Percentiles rank a stretch among this genome's conserved stretches.
Conservation (phyloP, 2,888 invertebrate species). For the Zonitis immaculata region DNA sequence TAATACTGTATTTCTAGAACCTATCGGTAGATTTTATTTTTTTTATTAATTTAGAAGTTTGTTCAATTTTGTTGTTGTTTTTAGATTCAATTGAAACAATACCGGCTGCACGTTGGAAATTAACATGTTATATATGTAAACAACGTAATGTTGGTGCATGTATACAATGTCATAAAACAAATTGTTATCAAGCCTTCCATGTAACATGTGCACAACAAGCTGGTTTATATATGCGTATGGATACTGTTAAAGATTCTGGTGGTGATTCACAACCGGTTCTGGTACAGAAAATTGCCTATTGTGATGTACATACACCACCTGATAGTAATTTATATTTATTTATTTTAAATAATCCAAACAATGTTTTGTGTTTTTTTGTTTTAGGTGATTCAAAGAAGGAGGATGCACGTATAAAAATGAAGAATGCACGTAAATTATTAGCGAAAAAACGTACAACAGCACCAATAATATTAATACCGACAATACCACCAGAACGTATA, state of each 20-base stretch:
- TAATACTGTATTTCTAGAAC: conserved; percentile 96
- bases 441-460: conserved; percentile 86
- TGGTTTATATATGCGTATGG: conserved; percentile 93
- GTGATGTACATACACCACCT: conserved; percentile 87
- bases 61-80: background rate
- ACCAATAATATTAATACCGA: conserved; percentile 90
- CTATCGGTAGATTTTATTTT: conserved; percentile 65
- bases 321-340: conserved; percentile 39
- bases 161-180: conserved; percentile 95
- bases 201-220: conserved; percentile 99
- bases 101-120: conserved; percentile 90
- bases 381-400: conserved; percentile 49
- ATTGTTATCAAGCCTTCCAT: conserved; percentile 97
- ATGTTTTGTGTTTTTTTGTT: background rate
- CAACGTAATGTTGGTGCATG: conserved; percentile 91
- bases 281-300: conserved; percentile 94
- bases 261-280: conserved; percentile 63
- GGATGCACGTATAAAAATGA: conserved; percentile 76
- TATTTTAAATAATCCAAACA: background rate
- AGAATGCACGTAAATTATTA: conserved; percentile 78
- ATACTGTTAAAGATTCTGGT: conserved; percentile 66
- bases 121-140: conserved; percentile 97
- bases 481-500: conserved; percentile 82
- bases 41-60: background rate
- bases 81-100: conserved; percentile 92